phyloP scores from a whole-genome alignment of 2,888 invertebrate species.

The Chydorus sphaericus region DNA sequence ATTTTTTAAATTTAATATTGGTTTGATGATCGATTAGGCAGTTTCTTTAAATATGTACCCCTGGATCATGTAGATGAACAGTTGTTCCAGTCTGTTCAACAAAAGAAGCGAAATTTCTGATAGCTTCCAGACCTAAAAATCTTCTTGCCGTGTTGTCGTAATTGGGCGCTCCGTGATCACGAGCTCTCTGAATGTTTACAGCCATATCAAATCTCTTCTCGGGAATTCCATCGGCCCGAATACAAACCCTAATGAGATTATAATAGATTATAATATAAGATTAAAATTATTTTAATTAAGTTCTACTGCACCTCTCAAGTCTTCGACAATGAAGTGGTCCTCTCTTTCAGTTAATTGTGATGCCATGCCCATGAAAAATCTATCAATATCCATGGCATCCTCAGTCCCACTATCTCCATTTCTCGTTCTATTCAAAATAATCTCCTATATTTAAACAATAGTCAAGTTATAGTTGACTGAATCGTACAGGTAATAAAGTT shows the following conservation, averaged over 20 bases:
- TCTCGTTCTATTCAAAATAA: not conserved
- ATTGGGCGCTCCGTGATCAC: conserved; percentile 45
- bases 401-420: not conserved
- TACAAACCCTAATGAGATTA: conserved; percentile 27
- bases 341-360: conserved; percentile 38
- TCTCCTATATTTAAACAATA: not conserved
- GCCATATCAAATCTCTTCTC: conserved; percentile 42
- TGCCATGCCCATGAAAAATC: conserved; percentile 39
- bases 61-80: conserved; percentile 14
- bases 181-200: conserved; percentile 38
- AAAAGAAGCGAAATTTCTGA: conserved; percentile 25
- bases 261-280: not conserved
- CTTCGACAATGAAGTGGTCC: conserved; percentile 40
- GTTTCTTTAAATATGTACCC: too few relatives aligned
- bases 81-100: conserved; percentile 17
- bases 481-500: too few relatives aligned
- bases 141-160: conserved; percentile 41
- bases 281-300: too few relatives aligned
- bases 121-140: conserved; percentile 31
- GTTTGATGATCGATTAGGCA: too few relatives aligned
- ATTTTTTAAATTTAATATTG: too few relatives aligned
- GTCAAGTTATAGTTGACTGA: too few relatives aligned
- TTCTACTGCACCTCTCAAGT: conserved; percentile 33
- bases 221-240: conserved; percentile 43
- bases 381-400: conserved; percentile 33